Conservation (phyloP, 2,113 vertebrate genomes). For the Sphaerodactylus townsendi region DNA sequence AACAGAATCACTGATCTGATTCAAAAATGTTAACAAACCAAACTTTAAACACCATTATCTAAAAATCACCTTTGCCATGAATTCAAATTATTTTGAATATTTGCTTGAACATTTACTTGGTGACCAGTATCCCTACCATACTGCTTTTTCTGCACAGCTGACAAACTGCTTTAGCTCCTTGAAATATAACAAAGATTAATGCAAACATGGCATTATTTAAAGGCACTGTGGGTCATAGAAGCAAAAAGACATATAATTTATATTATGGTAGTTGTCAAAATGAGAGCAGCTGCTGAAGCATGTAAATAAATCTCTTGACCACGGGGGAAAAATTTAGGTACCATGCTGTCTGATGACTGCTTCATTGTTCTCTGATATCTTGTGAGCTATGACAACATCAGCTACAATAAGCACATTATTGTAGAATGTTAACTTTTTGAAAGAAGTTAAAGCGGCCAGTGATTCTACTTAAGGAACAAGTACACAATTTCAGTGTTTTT, state of each 20-base stretch:
- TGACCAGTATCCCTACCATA: constrained; percentile 14
- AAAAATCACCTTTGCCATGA: constrained; percentile 15
- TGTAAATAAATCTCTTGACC: not conserved
- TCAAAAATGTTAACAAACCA: not conserved
- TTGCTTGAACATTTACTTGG: not conserved
- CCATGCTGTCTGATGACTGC: constrained; percentile 9
- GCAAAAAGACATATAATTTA: not conserved
- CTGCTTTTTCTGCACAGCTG: constrained; percentile 7
- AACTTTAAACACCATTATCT: constrained; percentile 8
- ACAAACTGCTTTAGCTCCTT: constrained; percentile 23
- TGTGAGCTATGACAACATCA: constrained; percentile 2
- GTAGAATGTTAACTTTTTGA: not conserved
- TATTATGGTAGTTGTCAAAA: constrained; percentile 22
- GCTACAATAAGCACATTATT: not conserved
- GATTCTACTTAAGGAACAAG: not conserved
- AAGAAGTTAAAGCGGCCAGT: not conserved
- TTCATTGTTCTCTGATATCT: constrained; percentile 14
- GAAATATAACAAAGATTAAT: not conserved
- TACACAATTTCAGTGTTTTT: not conserved
- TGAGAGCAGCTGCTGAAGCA: constrained; percentile 10
- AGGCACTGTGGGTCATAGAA: constrained; percentile 21
- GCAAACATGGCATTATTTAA: constrained; percentile 33
- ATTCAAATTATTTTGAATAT: constrained; percentile 9
- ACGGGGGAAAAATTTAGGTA: not conserved
- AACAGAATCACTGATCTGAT: constrained; percentile 2